A percentile compares a stretch with the other conserved stretches of the same genome.
phyloP scores from a whole-genome alignment of 2,888 invertebrate genomes.

The Machimus atricapillus region DNA sequence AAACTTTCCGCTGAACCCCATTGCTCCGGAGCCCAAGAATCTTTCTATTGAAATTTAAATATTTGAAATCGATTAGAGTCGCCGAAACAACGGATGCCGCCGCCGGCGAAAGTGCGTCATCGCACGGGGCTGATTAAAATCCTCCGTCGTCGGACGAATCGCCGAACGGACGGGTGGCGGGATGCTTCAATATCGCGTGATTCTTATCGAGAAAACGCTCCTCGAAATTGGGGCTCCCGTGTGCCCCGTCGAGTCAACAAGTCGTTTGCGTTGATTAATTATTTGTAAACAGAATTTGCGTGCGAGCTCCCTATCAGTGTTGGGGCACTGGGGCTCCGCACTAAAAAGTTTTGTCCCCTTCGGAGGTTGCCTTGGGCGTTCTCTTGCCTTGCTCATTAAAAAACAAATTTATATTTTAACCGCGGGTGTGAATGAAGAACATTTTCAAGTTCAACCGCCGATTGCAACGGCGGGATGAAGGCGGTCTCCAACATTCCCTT shows the following conservation, averaged over 20 bases:
- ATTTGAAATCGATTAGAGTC: background rate
- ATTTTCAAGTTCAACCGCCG: background rate
- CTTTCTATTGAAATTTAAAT: background rate
- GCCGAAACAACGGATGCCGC: background rate
- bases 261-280: slow-evolving; percentile 13
- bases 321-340: background rate
- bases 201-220: background rate
- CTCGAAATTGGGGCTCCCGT: background rate
- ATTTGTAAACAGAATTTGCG: slow-evolving; percentile 19
- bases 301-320: slow-evolving; percentile 2
- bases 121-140: background rate
- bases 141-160: background rate
- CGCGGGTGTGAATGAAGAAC: background rate
- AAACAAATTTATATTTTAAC: background rate
- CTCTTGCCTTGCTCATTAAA: background rate
- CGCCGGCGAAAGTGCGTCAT: background rate
- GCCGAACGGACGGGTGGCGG: background rate
- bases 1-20: background rate
- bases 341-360: background rate
- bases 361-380: background rate
- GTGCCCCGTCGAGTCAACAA: background rate
- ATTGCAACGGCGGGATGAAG: background rate
- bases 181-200: background rate
- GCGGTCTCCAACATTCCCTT: background rate
- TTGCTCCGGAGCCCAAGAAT: background rate